Evolutionary conservation across 2,797 vertebrate genomes (phyloP), one percentile per base, ranked within the genome.

Genomic region (Sardinella longiceps): DNA sequence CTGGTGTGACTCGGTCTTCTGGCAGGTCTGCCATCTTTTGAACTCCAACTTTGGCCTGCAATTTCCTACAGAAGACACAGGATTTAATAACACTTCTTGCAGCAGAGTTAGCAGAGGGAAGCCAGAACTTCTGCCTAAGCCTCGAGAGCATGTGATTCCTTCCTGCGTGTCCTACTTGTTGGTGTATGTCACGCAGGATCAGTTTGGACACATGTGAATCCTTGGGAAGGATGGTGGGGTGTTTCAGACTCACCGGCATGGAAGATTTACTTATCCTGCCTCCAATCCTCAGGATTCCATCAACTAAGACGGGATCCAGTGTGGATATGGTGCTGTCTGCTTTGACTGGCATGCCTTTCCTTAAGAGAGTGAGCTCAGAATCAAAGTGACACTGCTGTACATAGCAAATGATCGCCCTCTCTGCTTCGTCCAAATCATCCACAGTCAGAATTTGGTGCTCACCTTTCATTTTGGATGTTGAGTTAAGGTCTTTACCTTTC

Each of bases 211-310:
- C n/a, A n/a, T n/a, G n/a, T 11, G 58, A 46, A 20, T 28, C 25
- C 20, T 77, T 83, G 60, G 58, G 80, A 23, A 81, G 28, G 4
- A 77, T 82, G 51, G 50, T 60, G 14, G 60, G 60, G 9, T 82
- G 25, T 30, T 58, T 82, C 28, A 28, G 30, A 53, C 56, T 39
- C 11, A 20, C 25, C 11, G 63, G 50, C 80, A 84, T 37, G 30
- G 83, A 43, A 23, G 51, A 39, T 25, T 25, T 84, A 14, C 51
- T 15, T 11, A 84, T 20, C 2, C 83, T 37, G 15, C 84, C 84
- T 9, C 84, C 84, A 9, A 84, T 74, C 80, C n/a, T 81, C 25
- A 84, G 10, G 28, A 84, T 30, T 5, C 77, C 77, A 7, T 60
- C 39, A n/a, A 60, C 50, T 1, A 84, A 20, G 28, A 58, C 6